Percentiles rank a stretch among this genome's conserved stretches.
These are phyloP conservation scores for Propithecus coquereli DNA, from an alignment of 2,113 vertebrate species.

Conservation along the genomic window DNA sequence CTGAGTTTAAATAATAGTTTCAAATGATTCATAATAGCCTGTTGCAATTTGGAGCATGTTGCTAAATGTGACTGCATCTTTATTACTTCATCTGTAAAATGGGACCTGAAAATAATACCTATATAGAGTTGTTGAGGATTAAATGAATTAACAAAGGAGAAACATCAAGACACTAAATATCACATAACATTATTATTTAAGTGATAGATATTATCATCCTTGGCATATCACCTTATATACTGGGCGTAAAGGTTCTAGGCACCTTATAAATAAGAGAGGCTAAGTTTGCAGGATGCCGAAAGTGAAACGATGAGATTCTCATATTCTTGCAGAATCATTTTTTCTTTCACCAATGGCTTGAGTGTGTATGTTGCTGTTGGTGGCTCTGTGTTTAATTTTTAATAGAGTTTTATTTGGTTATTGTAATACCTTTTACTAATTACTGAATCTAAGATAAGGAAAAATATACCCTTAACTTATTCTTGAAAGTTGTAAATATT, in stretches of 20 bases:
- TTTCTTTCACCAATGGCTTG: background rate
- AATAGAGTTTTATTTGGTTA: background rate
- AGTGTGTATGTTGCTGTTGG: background rate
- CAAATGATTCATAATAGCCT: background rate
- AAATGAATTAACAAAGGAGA: background rate
- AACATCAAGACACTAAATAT: background rate
- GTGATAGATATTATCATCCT: background rate
- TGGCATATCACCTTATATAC: background rate
- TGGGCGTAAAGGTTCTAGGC: background rate
- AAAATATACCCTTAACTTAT: background rate
- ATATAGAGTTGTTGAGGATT: background rate
- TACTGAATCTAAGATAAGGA: background rate
- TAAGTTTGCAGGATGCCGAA: background rate
- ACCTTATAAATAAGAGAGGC: background rate
- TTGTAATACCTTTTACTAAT: background rate
- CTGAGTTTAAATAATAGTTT: background rate
- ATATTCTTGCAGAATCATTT: background rate
- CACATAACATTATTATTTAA: background rate
- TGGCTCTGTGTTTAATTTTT: background rate
- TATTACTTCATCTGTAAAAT: background rate
- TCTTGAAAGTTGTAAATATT: background rate
- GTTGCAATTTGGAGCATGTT: background rate
- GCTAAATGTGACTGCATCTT: background rate
- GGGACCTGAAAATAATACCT: background rate
- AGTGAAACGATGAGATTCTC: background rate